Base-by-base conservation (phyloP, 2,113 vertebrate species). In the Zosterops lateralis region DNA sequence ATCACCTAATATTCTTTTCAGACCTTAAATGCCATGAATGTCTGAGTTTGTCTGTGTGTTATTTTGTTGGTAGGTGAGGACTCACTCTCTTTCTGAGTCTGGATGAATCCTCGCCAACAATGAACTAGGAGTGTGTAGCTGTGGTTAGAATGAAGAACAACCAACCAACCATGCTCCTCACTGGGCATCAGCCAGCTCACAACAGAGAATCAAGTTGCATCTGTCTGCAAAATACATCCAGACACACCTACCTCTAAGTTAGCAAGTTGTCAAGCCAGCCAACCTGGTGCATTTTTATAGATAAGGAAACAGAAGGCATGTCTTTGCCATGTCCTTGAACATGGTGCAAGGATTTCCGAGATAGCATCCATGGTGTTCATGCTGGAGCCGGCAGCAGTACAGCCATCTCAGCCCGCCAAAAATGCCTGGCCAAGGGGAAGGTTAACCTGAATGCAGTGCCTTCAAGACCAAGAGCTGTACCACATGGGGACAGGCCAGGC, bases 1-100 rank as follows among this genome's bases (percentile, higher is more conserved):
- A 91, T 50, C 87, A 87, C 50, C 62, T 65, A 87, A 94, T 90
- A 93, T 32, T 90, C 58, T 83, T 84, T 88, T 86, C 82, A 92
- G 67, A 82, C 32, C 38, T 90, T 80, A 77, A 92, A 88, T 58
- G 54, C 44, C 47, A 56, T 24, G 18, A 54, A 91, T 12, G 32
- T 88, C 64, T 92, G 78, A 34, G 19, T 91, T 91, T 82, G 70
- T 56, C 61, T 48, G 40, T 1, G 2, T 24, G 42, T 19, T 89
- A 84, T 89, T 92, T 79, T 87, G 61, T 50, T 0, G 1, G 54
- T 68, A 91, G 78, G 66, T 28, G n/a, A 89, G 70, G 64, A 94
- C 48, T 80, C 54, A 26, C 79, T 68, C 32, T 76, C 22, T 28
- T 84, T 84, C 83, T 61, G 54, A 84, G 81, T 75, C 70, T 65